phyloP scores from a whole-genome alignment of 30 jellyfish, hydroid and myxozoan species.

The Rhopilema esculentum region DNA sequence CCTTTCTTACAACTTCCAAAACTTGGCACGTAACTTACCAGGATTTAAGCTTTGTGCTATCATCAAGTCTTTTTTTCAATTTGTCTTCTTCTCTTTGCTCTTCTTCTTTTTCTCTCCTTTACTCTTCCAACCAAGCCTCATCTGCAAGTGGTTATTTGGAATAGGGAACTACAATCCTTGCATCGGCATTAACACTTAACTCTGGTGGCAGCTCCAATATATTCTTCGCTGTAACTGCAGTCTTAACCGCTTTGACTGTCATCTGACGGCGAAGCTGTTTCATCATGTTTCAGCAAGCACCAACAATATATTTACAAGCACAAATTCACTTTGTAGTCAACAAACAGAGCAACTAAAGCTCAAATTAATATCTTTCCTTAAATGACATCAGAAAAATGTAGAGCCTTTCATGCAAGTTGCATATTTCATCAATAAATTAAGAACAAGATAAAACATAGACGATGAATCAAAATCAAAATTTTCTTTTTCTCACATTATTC shows the following conservation, averaged over 20 bases:
- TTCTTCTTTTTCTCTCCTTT: not conserved
- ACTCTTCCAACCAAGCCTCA: not conserved
- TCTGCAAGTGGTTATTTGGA: not conserved
- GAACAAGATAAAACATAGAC: not conserved
- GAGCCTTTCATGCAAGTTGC: not conserved
- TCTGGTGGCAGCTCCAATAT: not conserved
- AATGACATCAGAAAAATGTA: not conserved
- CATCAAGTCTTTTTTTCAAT: constrained; percentile 1
- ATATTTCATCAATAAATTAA: not conserved
- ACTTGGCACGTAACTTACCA: not conserved
- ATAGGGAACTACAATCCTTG: constrained; percentile 1
- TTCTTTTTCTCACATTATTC: not conserved
- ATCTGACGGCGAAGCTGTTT: not conserved
- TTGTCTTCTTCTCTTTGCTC: constrained; percentile 6
- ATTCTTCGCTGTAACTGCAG: constrained; percentile 5
- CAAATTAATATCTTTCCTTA: not conserved
- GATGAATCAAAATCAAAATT: not conserved
- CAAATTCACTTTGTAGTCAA: not conserved
- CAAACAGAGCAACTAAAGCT: not conserved
- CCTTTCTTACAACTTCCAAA: not conserved
- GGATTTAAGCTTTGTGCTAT: constrained; percentile 3
- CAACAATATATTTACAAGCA: not conserved
- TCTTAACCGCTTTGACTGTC: not conserved
- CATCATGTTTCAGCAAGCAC: not conserved
- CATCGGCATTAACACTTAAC: not conserved